Percentiles rank a stretch among this genome's conserved stretches.
Conservation (phyloP, 2,797 vertebrate genomes). For the Muscicapa comitata region DNA sequence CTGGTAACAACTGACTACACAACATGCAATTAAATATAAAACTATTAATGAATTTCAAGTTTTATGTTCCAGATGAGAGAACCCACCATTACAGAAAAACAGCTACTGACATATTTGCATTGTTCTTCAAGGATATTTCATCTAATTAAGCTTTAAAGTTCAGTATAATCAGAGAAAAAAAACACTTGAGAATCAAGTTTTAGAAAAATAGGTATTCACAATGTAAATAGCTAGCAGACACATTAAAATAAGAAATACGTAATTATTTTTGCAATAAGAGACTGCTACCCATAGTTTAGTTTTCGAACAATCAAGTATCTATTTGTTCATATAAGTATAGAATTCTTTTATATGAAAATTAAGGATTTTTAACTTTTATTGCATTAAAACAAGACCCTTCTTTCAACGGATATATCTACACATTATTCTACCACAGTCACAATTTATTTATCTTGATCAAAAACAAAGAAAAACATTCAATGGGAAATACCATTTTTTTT, state of each 20-base stretch:
- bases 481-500: not conserved
- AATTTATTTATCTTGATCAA: not conserved
- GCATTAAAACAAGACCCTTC: not conserved
- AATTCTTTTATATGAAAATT: not conserved
- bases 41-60: not conserved
- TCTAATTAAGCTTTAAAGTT: constrained; percentile 19
- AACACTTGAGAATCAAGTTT: not conserved
- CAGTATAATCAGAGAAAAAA: not conserved
- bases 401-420: not conserved
- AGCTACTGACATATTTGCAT: not conserved
- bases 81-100: not conserved
- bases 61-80: constrained; percentile 15
- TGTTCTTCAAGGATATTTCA: not conserved
- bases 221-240: not conserved
- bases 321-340: not conserved
- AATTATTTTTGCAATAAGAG: not conserved
- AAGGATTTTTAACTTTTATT: not conserved
- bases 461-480: not conserved
- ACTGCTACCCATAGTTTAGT: not conserved
- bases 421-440: not conserved
- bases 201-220: not conserved
- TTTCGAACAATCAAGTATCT: not conserved
- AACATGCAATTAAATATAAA: constrained; percentile 3
- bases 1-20: not conserved
- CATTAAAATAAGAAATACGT: not conserved